Conservation (phyloP, 2,113 vertebrate genomes). For the Zosterops pallidus region DNA sequence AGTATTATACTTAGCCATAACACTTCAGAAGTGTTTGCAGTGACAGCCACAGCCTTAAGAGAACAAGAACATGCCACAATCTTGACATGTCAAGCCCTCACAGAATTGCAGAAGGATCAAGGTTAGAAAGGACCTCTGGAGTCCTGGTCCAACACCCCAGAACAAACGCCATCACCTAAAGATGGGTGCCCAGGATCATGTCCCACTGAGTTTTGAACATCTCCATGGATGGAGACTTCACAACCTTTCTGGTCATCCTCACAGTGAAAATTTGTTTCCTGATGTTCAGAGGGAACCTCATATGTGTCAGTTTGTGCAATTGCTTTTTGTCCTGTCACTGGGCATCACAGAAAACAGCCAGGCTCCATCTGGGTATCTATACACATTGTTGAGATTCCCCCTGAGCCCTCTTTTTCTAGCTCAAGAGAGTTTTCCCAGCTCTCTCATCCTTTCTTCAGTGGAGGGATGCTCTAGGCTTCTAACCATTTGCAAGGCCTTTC, state of each 20-base stretch:
- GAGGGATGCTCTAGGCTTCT: background rate
- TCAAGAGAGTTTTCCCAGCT: background rate
- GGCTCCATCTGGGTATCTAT: background rate
- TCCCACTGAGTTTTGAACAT: background rate
- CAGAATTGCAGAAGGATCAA: background rate
- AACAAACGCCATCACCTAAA: background rate
- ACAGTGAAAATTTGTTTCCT: background rate
- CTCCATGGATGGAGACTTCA: background rate
- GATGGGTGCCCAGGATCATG: background rate
- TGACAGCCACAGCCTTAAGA: background rate
- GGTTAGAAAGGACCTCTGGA: background rate
- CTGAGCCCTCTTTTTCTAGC: background rate
- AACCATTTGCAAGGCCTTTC: background rate
- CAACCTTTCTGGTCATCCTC: background rate
- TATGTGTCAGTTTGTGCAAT: background rate
- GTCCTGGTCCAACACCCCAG: background rate
- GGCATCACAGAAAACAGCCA: background rate
- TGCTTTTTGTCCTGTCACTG: background rate
- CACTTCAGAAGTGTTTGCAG: background rate
- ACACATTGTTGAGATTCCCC: background rate
- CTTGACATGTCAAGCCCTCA: background rate
- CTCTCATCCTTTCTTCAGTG: background rate
- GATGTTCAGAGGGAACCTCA: background rate
- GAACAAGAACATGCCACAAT: background rate
- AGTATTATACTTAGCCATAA: background rate